These are phyloP conservation scores for Euglossa dilemma DNA, from an alignment of 1,140 invertebrate genomes.

Conservation along the genomic window DNA sequence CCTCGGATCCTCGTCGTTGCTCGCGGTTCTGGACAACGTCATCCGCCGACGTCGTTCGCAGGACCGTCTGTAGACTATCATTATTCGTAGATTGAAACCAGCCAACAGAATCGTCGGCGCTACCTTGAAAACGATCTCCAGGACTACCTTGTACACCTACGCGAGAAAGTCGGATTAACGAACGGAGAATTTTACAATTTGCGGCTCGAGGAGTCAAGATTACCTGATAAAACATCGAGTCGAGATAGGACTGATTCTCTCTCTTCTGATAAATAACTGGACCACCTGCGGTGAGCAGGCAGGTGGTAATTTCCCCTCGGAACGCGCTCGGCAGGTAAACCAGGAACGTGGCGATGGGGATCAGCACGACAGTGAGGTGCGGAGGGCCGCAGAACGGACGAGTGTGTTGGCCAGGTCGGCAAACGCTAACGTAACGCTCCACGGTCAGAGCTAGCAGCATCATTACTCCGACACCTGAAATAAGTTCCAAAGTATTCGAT, in stretches of 20 bases:
- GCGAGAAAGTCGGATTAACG: not conserved
- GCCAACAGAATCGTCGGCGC: conserved; percentile 87
- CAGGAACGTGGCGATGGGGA: conserved; percentile 85
- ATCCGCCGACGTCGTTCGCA: conserved; percentile 86
- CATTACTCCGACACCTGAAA: conserved; percentile 87
- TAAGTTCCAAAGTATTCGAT: too few species aligned
- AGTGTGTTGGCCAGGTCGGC: conserved; percentile 86
- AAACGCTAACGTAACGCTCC: conserved; percentile 91
- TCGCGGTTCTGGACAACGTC: conserved; percentile 84
- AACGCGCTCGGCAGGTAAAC: conserved; percentile 87
- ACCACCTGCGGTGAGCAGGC: conserved; percentile 80
- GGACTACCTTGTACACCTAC: conserved; percentile 85
- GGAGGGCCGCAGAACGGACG: conserved; percentile 85
- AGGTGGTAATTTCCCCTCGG: conserved; percentile 84
- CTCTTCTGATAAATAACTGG: conserved; percentile 84
- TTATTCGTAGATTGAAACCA: conserved; percentile 87
- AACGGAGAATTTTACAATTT: not conserved
- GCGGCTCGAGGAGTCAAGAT: not conserved
- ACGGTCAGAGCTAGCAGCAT: conserved; percentile 91
- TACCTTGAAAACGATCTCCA: conserved; percentile 87
- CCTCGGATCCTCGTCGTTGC: conserved; percentile 84
- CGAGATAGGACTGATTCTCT: conserved; percentile 83
- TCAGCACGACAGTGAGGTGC: conserved; percentile 84
- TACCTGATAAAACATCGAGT: conserved; percentile 83
- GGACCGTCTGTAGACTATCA: conserved; percentile 86